A percentile compares a stretch with the other conserved stretches of the same genome.
These are phyloP conservation scores for Colinus virginianus DNA, from an alignment of 2,113 vertebrate species.

Conservation along the genomic window DNA sequence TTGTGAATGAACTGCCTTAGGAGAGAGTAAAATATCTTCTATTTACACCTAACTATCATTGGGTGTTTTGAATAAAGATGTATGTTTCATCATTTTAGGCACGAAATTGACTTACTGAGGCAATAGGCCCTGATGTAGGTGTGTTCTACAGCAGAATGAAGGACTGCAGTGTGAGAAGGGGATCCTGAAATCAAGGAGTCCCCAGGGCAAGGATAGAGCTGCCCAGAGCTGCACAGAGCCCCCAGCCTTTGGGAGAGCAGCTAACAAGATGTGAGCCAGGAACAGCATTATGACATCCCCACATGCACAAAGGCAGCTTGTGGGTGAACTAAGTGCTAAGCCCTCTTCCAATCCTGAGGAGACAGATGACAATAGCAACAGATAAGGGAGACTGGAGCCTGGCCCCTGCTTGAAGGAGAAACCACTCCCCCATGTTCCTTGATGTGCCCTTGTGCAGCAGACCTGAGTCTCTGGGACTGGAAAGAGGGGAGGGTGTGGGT, in stretches of 20 bases:
- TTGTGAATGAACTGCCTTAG: background rate
- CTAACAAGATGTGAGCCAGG: background rate
- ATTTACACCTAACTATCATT: background rate
- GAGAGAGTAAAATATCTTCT: rapidly evolving
- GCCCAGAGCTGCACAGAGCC: no score
- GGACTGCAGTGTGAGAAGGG: no score
- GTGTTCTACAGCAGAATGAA: no score
- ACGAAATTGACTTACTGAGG: background rate
- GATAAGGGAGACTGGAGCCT: background rate
- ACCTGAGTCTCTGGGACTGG: background rate
- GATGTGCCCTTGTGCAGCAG: background rate
- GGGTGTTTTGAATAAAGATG: background rate
- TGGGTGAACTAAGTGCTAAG: no score
- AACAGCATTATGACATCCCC: background rate
- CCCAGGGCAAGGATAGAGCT: background rate
- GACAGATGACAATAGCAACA: background rate
- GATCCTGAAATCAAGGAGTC: no score
- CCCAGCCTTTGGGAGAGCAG: background rate
- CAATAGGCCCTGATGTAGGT: no score
- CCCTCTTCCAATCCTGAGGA: background rate
- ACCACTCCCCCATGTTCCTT: background rate
- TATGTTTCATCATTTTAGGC: background rate
- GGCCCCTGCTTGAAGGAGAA: background rate
- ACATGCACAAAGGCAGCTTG: no score
- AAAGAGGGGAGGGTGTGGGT: background rate